Evolutionary conservation across 2,888 invertebrate genomes (phyloP).

Genomic region (Eupithecia abbreviata): DNA sequence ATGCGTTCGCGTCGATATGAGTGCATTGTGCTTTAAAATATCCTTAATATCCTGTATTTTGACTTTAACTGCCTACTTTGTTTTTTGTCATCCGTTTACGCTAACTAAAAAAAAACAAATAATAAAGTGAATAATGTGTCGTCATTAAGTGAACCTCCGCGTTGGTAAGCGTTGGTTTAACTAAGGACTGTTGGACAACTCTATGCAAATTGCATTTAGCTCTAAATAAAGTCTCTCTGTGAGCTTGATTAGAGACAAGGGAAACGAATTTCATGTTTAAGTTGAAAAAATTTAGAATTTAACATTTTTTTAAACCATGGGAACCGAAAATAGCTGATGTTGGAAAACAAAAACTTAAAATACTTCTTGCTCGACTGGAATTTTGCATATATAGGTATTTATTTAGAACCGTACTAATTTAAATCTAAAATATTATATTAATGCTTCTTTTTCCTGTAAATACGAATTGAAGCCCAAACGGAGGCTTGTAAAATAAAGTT

Average conservation of each 20-base stretch:
- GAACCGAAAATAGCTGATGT: too few species aligned
- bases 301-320: too few species aligned
- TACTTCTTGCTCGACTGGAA: too few species aligned
- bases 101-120: conserved; percentile 44
- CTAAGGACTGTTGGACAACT: neutral
- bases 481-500: too few species aligned
- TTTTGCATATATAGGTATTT: too few species aligned
- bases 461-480: too few species aligned
- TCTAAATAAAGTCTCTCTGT: neutral
- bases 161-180: conserved; percentile 51
- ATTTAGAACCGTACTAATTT: too few species aligned
- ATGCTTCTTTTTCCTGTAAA: too few species aligned
- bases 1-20: neutral
- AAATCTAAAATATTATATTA: too few species aligned
- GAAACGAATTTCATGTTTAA: neutral
- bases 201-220: conserved; percentile 8
- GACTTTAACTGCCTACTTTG: neutral
- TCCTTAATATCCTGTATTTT: neutral
- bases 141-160: conserved; percentile 65
- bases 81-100: neutral
- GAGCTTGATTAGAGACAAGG: neutral
- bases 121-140: conserved; percentile 52
- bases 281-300: neutral
- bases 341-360: too few species aligned
- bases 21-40: neutral